These are phyloP conservation scores for Aethes cnicana DNA, from an alignment of 2,888 invertebrate species.

Conservation along the genomic window DNA sequence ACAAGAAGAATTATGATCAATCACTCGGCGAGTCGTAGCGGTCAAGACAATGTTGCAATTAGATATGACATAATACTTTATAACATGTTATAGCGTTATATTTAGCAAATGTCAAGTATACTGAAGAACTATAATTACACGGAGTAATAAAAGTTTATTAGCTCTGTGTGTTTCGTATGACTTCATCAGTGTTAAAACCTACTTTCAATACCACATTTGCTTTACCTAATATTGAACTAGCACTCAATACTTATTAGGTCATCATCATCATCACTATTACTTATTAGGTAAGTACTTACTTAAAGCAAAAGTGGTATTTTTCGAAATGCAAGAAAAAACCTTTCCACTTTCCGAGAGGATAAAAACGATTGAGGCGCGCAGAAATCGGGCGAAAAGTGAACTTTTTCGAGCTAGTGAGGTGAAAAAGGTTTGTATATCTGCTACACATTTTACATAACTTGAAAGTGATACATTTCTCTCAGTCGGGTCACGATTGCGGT, in stretches of 20 bases:
- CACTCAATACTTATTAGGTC: no score
- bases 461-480: constrained; percentile 63
- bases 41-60: constrained; percentile 38
- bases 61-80: constrained; percentile 8
- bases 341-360: no score
- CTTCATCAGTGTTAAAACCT: neutral
- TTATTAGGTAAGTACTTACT: no score
- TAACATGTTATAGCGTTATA: constrained; percentile 1
- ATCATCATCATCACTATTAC: no score
- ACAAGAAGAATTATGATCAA: no score
- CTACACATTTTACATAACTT: constrained; percentile 54
- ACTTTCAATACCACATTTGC: no score
- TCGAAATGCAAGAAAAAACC: no score
- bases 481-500: constrained; percentile 59
- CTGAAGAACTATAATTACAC: neutral
- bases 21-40: constrained; percentile 43
- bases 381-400: no score
- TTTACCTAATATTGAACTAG: no score
- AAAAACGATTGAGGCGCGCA: no score
- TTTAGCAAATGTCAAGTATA: constrained; percentile 2
- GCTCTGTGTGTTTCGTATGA: neutral
- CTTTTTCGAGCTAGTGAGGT: constrained; percentile 23
- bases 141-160: neutral
- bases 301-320: no score
- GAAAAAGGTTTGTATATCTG: constrained; percentile 27